Evolutionary conservation across 2,797 vertebrate species (phyloP).

Genomic region (Coregonus sp.): DNA sequence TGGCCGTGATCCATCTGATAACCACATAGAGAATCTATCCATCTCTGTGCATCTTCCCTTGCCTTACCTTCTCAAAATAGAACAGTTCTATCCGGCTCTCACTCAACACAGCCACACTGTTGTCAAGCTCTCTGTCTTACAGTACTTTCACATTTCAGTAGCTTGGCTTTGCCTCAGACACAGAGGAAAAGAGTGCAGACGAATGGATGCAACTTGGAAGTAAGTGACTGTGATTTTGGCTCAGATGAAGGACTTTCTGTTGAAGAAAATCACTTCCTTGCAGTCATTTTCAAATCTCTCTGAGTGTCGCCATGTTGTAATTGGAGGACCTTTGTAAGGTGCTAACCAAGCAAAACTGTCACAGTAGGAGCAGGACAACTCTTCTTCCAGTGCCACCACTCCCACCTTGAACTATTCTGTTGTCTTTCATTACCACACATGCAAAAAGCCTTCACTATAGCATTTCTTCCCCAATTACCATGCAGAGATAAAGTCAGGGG

Average conservation of each 20-base stretch:
- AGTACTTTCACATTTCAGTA: constrained; percentile 27
- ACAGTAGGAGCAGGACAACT: constrained; percentile 18
- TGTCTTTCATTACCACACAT: constrained; percentile 35
- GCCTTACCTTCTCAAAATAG: constrained; percentile 43
- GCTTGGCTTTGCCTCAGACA: constrained; percentile 17
- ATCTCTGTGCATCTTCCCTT: background rate
- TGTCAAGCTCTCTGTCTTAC: constrained; percentile 18
- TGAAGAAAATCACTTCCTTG: constrained; percentile 18
- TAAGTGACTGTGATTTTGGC: constrained; percentile 6
- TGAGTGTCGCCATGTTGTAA: background rate
- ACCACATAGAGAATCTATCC: constrained; percentile 11
- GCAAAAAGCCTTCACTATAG: constrained; percentile 25
- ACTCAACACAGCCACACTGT: constrained; percentile 20
- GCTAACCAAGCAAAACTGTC: constrained; percentile 22
- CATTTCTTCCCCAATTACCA: constrained; percentile 36
- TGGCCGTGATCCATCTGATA: constrained; percentile 24
- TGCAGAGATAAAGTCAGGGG: constrained; percentile 2
- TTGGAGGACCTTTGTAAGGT: background rate
- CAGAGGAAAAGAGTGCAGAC: constrained; percentile 2
- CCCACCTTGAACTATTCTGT: constrained; percentile 1
- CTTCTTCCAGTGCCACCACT: constrained; percentile 15
- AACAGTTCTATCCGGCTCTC: constrained; percentile 37
- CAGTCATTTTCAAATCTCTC: constrained; percentile 25
- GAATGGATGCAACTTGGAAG: constrained; percentile 10
- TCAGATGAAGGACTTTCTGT: constrained; percentile 12